Evolutionary conservation across 2,888 invertebrate species (phyloP), one percentile per base, ranked within the genome.

Genomic region (Stictocephala bisonia): DNA sequence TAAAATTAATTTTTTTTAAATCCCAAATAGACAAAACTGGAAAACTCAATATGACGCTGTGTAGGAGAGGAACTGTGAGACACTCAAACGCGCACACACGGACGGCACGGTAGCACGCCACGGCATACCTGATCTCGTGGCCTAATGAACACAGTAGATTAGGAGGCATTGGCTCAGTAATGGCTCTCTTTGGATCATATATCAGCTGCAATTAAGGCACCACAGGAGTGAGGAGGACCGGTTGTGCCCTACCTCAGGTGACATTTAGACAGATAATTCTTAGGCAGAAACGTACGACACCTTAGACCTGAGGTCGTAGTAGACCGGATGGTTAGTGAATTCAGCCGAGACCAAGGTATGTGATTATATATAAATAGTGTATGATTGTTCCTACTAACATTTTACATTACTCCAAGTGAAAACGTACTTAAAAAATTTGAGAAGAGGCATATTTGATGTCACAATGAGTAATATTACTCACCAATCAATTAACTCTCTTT

Each of bases 141-240:
- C 13, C 69, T 69, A 69, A 69, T 69, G 69, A 69, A 69, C 69
- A 69, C 53, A 53, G 48, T 51, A 69, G 69, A 69, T 69, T 69
- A 69, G 69, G 69, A 69, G 69, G 69, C 69, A 69, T 51, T 48
- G 69, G 53, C 69, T 53, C 53, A 53, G 69, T 53, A 69, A 69
- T 69, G 69, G 69, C 69, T 69, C 53, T 69, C 69, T 69, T 69
- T 69, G 69, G 51, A 51, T 69, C 69, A 69, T 69, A 69, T 69
- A 69, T 69, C 69, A 69, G 69, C 24, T 69, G 69, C 69, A 69
- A 69, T 69, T 69, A 69, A 69, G 69, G 40, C 41, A 24, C 40
- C 53, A 35, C 29, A 35, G 26, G n/a, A 24, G 69, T 53, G 24
- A 69, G 69, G 69, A 53, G 9, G 69, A 35, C 51, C 22, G 6